A percentile compares a stretch with the other conserved stretches of the same genome.
Conservation (phyloP, 2,113 vertebrate genomes). For the Catagonus wagneri region DNA sequence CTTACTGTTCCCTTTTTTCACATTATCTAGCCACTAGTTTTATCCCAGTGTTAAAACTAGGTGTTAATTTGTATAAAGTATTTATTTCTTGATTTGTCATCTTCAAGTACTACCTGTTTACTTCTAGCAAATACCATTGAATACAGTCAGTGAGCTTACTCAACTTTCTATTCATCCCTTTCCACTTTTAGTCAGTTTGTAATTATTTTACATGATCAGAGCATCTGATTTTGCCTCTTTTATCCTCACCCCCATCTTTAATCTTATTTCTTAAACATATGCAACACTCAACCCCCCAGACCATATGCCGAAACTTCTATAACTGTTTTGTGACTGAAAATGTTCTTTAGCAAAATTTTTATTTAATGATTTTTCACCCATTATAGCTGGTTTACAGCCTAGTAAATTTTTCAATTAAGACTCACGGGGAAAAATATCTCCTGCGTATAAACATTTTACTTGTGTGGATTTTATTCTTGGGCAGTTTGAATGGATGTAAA, state of each 20-base stretch:
- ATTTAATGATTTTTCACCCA: too few relatives aligned
- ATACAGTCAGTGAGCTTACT: not conserved
- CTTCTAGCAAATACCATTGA: not conserved
- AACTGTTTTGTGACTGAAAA: too few relatives aligned
- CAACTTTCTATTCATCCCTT: not conserved
- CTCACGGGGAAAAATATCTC: too few relatives aligned
- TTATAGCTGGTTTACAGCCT: too few relatives aligned
- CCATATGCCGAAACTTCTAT: too few relatives aligned
- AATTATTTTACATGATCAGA: not conserved
- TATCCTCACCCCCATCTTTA: not conserved
- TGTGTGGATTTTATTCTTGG: too few relatives aligned
- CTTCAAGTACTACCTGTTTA: not conserved
- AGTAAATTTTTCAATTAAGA: too few relatives aligned
- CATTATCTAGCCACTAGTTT: not conserved
- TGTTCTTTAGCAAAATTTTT: too few relatives aligned
- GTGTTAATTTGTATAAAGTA: not conserved
- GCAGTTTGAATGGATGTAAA: too few relatives aligned
- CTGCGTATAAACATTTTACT: too few relatives aligned
- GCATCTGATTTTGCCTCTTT: not conserved
- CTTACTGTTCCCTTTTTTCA: not conserved
- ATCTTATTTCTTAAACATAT: not conserved
- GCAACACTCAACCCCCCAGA: not conserved
- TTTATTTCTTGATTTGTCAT: not conserved
- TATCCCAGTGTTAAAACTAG: not conserved
- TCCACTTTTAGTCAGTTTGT: not conserved